Base-by-base conservation (phyloP, 2,113 vertebrate genomes). In the Oncorhynchus tshawytscha region DNA sequence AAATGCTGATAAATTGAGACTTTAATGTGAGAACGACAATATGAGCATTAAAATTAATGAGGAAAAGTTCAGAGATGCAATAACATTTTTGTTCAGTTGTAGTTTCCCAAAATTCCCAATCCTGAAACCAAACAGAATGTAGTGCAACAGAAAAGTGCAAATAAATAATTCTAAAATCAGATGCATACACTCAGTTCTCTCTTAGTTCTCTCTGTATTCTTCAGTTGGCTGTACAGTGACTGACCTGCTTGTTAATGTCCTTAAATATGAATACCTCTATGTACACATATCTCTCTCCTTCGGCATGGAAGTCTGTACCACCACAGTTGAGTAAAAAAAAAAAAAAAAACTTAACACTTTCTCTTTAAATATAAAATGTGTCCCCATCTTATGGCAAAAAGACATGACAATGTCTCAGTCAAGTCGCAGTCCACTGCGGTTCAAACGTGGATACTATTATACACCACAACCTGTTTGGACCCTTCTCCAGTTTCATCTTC, bases 71-170 rank as follows among this genome's bases (percentile, higher is more conserved):
- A 20, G n/a, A 51, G 60, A 39, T 77, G 24, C 70, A 72, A 80
- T 54, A 68, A 20, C 12, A n/a, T 54, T 69, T 84, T 77, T 78
- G 49, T 77, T 88, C 86, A 87, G 83, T 79, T 87, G 76, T 89
- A 31, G n/a, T 24, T 85, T 66, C 67, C 73, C 57, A 73, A 73
- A 81, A 81, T 75, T 80, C 77, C 85, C 80, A 82, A 78, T 82
- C 75, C 78, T 72, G 82, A 76, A 62, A 62, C 59, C 59, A 77
- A 77, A 77, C 25, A 67, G n/a, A 80, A 82, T 74, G 74, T 15
- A 84, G 84, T 90, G 88, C 88, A 88, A 87, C 25, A 67, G 51
- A 78, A 84, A 80, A 15, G 76, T 85, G 81, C 72, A 87, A 89
- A 91, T 87, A 91, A 91, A 89, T 45, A 3, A 65, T 24, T 13